Base-by-base conservation (phyloP, 2,797 vertebrate species). In the Ataeniobius toweri region DNA sequence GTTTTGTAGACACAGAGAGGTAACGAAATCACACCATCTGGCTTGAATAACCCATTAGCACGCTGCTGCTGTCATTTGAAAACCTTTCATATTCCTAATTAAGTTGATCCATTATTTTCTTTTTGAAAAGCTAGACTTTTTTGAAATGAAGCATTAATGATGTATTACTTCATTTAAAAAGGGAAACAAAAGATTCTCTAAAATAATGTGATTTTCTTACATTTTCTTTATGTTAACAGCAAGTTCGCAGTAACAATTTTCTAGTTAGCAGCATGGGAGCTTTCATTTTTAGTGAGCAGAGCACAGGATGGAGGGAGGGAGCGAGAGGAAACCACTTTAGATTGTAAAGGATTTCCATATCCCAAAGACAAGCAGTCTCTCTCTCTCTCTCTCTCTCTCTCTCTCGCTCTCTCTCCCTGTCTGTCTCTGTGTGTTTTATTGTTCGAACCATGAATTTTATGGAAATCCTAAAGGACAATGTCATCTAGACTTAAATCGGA, bases 271-370 rank as follows among this genome's bases (percentile, higher is more conserved):
- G 79, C 41, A 85, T 85, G 88, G 87, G 88, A 90, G 88, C 90
- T 83, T 73, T 68, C 79, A 87, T 89, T 87, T 83, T 87, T 83
- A 87, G 80, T 85, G 83, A 86, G 90, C 81, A 87, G 83, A 88
- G 82, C 71, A 80, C 87, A 87, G 88, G 80, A 88, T 81, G 82
- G 85, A 91, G 91, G 88, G 95, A 86, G 88, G 86, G 87, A 91
- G 88, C 85, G 87, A 91, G 77, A 94, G 92, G 92, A 97, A 97
- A 96, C 96, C 94, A 96, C 96, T 97, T 94, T 73, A 80, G 74
- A 93, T 93, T 96, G 95, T 96, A 94, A 96, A 97, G 95, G 95
- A 94, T 95, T 96, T 96, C 94, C 94, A 95, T 96, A 97, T 97
- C 96, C 96, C 90, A 94, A 94, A 90, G 92, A 94, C 96, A 95